These are phyloP conservation scores for Zaprionus kolodkinae DNA, from an alignment of 1,140 invertebrate genomes.

Conservation along the genomic window DNA sequence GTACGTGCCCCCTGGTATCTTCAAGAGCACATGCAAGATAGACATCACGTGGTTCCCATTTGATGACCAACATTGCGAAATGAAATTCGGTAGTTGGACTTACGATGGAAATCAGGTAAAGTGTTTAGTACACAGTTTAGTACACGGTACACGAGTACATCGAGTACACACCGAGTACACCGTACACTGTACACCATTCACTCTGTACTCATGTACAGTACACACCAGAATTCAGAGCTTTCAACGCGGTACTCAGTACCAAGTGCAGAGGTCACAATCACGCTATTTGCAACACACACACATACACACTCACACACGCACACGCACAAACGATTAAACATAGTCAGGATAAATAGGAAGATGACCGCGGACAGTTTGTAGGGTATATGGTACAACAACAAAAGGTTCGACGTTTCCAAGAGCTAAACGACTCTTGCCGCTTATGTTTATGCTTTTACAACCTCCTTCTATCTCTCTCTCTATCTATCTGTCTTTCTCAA, in stretches of 20 bases:
- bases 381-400: constrained; percentile 1
- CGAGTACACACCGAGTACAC: not conserved
- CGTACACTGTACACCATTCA: constrained; percentile 17
- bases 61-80: constrained; percentile 98
- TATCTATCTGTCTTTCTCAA: constrained; percentile 31
- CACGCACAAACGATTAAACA: constrained; percentile 40
- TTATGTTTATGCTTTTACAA: constrained; percentile 69
- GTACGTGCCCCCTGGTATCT: constrained; percentile 98
- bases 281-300: constrained; percentile 40
- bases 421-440: constrained; percentile 7
- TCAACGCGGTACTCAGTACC: constrained; percentile 1
- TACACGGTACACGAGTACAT: constrained; percentile 32
- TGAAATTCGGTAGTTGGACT: constrained; percentile 98
- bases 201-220: constrained; percentile 8
- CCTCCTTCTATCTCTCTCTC: constrained; percentile 11
- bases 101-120: constrained; percentile 96
- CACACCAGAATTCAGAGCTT: constrained; percentile 1
- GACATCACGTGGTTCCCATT: constrained; percentile 99
- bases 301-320: constrained; percentile 41
- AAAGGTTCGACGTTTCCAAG: constrained; percentile 23
- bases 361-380: constrained; percentile 9
- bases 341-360: constrained; percentile 24
- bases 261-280: constrained; percentile 25
- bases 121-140: constrained; percentile 65
- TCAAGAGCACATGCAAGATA: constrained; percentile 99